Percentiles rank a stretch among this genome's conserved stretches.
Evolutionary conservation across 2,797 vertebrate species (phyloP).

Genomic region (Sibirionetta formosa): DNA sequence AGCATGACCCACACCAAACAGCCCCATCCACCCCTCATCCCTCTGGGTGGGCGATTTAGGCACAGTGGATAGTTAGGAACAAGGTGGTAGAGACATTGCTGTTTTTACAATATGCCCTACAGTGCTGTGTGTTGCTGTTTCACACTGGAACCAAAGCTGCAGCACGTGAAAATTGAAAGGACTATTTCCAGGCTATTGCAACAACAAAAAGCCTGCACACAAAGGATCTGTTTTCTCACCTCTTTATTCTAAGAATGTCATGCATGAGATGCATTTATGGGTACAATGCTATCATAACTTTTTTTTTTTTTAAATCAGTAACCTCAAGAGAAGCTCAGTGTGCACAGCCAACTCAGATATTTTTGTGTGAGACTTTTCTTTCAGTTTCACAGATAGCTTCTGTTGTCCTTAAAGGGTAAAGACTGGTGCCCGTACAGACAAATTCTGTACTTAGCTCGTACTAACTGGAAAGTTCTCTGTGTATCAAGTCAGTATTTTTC

Average conservation of each 20-base stretch:
- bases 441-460: background rate
- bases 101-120: background rate
- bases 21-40: fast-evolving
- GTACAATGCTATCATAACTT: background rate
- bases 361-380: background rate
- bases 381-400: background rate
- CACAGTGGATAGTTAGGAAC: fast-evolving
- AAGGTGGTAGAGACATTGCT: background rate
- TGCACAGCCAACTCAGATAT: background rate
- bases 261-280: background rate
- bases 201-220: background rate
- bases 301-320: too few species aligned
- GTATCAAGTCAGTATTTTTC: background rate
- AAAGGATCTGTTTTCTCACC: fast-evolving
- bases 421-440: fast-evolving
- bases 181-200: background rate
- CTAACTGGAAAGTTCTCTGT: background rate
- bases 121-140: background rate
- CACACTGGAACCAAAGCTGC: background rate
- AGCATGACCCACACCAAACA: fast-evolving
- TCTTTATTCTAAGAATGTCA: background rate
- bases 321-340: background rate
- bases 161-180: background rate
- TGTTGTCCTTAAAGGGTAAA: background rate
- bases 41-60: background rate